phyloP scores from a whole-genome alignment of 2,797 vertebrate species.

The Staurois parvus region DNA sequence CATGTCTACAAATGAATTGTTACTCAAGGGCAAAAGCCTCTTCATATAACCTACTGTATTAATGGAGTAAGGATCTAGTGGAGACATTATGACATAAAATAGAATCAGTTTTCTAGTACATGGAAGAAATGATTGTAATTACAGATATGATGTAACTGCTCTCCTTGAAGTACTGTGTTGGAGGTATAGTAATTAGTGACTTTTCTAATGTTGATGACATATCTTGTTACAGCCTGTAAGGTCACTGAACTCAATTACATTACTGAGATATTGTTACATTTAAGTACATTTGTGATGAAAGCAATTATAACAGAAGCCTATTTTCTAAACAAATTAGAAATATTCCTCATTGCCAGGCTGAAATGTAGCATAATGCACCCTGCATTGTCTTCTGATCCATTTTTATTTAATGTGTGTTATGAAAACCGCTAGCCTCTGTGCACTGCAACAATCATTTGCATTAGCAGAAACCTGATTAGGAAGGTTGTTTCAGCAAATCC shows the following conservation, averaged over 20 bases:
- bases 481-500: conserved; percentile 31
- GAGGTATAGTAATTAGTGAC: conserved; percentile 17
- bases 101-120: not conserved
- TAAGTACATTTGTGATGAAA: conserved; percentile 22
- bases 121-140: conserved; percentile 31
- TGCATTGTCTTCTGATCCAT: not conserved
- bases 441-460: conserved; percentile 10
- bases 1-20: not conserved
- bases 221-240: conserved; percentile 31
- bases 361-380: not conserved
- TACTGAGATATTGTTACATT: conserved; percentile 32
- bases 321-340: conserved; percentile 11
- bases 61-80: conserved; percentile 5
- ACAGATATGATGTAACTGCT: conserved; percentile 13
- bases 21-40: conserved; percentile 29
- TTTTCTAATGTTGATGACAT: conserved; percentile 20
- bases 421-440: not conserved
- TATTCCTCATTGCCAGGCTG: not conserved
- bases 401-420: not conserved
- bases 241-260: conserved; percentile 36
- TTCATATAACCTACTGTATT: conserved; percentile 10
- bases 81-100: conserved; percentile 14
- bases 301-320: conserved; percentile 1
- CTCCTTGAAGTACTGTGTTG: conserved; percentile 5
- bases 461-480: conserved; percentile 30